A percentile compares a stretch with the other conserved stretches of the same genome.
Evolutionary conservation across 2,113 vertebrate genomes (phyloP).

Genomic region (Thamnophis sirtalis): DNA sequence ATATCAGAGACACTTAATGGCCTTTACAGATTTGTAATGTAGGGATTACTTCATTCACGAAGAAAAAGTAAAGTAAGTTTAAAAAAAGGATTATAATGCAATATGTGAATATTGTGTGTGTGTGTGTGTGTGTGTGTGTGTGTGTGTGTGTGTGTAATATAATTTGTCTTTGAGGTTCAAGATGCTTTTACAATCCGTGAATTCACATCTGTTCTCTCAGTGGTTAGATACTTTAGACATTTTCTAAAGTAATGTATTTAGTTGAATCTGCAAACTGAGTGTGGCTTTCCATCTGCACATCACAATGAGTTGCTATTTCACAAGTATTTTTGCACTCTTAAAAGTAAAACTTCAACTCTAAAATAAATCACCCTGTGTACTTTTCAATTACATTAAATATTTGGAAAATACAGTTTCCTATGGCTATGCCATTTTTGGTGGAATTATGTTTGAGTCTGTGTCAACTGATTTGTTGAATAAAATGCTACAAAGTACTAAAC

Average conservation of each 20-base stretch:
- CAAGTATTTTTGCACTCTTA: neutral
- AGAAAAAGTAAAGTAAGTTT: neutral
- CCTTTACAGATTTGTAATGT: conserved; percentile 12
- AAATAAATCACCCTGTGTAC: neutral
- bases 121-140: no score
- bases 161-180: neutral
- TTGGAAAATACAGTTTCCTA: neutral
- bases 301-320: neutral
- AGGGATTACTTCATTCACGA: neutral
- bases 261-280: neutral
- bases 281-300: neutral
- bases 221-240: neutral
- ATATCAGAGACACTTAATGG: conserved; percentile 1
- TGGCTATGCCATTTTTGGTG: neutral
- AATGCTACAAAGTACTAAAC: neutral
- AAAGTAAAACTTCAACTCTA: neutral
- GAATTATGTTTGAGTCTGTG: neutral
- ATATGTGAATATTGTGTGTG: neutral
- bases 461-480: neutral
- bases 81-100: neutral
- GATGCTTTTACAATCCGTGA: neutral
- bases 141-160: no score
- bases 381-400: neutral
- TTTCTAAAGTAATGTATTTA: neutral
- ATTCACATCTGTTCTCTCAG: neutral